Base-by-base conservation (phyloP, 2,888 invertebrate genomes). In the Spodoptera littoralis region DNA sequence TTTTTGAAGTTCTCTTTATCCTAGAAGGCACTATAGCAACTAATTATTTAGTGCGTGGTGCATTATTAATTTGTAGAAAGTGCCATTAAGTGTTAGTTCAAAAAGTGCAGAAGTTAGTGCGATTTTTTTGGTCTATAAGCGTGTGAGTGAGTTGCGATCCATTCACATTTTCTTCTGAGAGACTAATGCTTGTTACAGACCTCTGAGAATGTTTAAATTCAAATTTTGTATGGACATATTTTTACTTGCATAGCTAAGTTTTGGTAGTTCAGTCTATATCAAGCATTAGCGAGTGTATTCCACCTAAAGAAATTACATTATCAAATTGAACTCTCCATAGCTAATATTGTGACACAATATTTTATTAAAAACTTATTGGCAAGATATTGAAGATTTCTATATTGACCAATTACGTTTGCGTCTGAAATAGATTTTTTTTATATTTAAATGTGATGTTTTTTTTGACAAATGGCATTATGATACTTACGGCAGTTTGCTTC, bases 401-500 rank as follows among this genome's bases (percentile, higher is more conserved):
- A 8, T 6, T 2, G 8, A 36, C 9, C 36, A 36, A 8, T 36
- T 36, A 36, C 36, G 1, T 4, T 36, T 9, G 5, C 36, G 6
- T 8, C 36, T 36, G 36, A 36, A 5, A 6, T 36, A 36, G 6
- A 36, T 36, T 36, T 36, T 36, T 9, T 0, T 36, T 8, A 9
- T 36, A 9, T 1, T 36, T 36, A 8, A 36, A 36, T 36, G 8
- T 8, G 36, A 1, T 13, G 4, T 11, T 9, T 44, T 46, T 9
- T 50, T 42, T 0, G 43, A 8, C 11, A 0, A n/a, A 36, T 13
- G 9, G 13, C 18, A 42, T 30, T 11, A 12, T 30, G 36, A 70
- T 72, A 95, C 92, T 90, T 86, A 93, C 95, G 91, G 84, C 96
- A 96, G 62, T 92, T 90, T 48, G 84, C 84, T 88, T 97, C 97